Base-by-base conservation (phyloP, 2,113 vertebrate species). In the Sinosuthora webbiana region DNA sequence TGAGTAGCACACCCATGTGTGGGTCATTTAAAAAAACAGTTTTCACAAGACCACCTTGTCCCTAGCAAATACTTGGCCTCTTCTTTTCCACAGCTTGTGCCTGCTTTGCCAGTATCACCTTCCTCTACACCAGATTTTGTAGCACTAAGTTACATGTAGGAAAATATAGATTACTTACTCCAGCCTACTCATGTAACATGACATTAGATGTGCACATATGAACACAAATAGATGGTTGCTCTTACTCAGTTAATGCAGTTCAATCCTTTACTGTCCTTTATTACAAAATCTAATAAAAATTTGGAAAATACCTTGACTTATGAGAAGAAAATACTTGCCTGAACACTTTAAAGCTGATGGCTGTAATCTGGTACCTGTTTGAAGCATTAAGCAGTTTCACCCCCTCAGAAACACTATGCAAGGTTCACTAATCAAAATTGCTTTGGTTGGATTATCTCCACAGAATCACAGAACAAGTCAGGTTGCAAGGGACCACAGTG, bases 141-240 rank as follows among this genome's bases (percentile, higher is more conserved):
- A 52, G 53, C 33, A 50, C 5, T 12, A 30, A 49, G 17, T 60
- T 71, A 57, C 6, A 53, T 4, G 13, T 4, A 45, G 20, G 25
- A 93, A 77, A 96, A 92, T 30, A 47, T 0, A 39, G 31, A 57
- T 87, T 84, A 41, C 31, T 75, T 64, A 59, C 37, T 90, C 15
- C 42, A 64, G 41, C 10, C 57, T 65, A 57, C 13, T 53, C 28
- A 7, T 0, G 13, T n/a, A 79, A 35, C 0, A 0, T 44, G 55
- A 87, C 3, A 11, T 70, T 67, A 41, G 22, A 80, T 6, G 4
- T 10, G 35, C 9, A 6, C 0, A 0, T 39, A 50, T 4, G 45
- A 89, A 52, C 27, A 56, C 14, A 77, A 23, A 15, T 56, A 44
- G 10, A 64, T n/a, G 23, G 12, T n/a, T 82, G 12, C 15, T 79